Percentiles rank a stretch among this genome's conserved stretches.
phyloP scores from a whole-genome alignment of 2,888 invertebrate genomes.

The Drosophila testacea region DNA sequence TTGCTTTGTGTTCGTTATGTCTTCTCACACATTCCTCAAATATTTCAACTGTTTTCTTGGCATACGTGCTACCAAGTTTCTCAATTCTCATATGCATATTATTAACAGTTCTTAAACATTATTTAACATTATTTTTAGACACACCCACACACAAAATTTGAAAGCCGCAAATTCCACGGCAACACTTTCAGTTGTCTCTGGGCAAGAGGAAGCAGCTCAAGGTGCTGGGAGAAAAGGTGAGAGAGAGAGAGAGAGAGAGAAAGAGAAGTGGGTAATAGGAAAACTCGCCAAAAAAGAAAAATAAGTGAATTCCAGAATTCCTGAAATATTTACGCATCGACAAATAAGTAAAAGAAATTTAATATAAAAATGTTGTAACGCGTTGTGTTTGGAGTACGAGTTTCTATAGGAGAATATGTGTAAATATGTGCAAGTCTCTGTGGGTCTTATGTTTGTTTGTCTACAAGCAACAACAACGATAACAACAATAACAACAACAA shows the following conservation, averaged over 20 bases:
- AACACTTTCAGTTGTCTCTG: slow-evolving; percentile 46
- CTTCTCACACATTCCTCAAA: slow-evolving; percentile 7
- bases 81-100: slow-evolving; percentile 16
- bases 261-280: neutral
- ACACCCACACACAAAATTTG: slow-evolving; percentile 10
- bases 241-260: neutral
- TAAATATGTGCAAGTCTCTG: slow-evolving; percentile 36
- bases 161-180: slow-evolving; percentile 42
- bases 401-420: slow-evolving; percentile 47
- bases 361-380: slow-evolving; percentile 65
- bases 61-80: slow-evolving; percentile 12
- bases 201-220: neutral
- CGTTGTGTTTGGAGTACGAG: slow-evolving; percentile 38
- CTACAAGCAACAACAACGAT: slow-evolving; percentile 16
- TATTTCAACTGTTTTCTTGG: slow-evolving; percentile 5
- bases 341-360: slow-evolving; percentile 55
- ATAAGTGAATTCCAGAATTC: slow-evolving; percentile 30
- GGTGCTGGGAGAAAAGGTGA: neutral
- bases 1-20: slow-evolving; percentile 2
- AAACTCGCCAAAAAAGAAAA: slow-evolving; percentile 7
- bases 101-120: slow-evolving; percentile 17
- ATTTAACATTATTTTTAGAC: slow-evolving; percentile 16
- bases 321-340: slow-evolving; percentile 56
- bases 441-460: slow-evolving; percentile 51
- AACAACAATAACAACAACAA: slow-evolving; percentile 11